Evolutionary conservation across 2,888 invertebrate species (phyloP).

Genomic region (Troglohyphantes excavatus): DNA sequence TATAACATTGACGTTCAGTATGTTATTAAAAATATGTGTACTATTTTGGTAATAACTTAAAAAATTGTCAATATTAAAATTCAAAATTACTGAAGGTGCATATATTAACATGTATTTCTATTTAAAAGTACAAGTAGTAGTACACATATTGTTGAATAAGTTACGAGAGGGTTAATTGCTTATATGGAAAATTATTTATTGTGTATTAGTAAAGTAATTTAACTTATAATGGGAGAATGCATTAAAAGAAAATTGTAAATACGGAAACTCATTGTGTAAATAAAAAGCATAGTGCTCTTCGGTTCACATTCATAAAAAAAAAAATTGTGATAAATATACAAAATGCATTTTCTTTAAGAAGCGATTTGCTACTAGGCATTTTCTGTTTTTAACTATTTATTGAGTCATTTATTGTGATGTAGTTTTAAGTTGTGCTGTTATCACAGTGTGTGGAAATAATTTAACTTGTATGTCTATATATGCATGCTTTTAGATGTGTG

Average conservation of each 20-base stretch:
- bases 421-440: constrained; percentile 6
- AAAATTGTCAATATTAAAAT: too few species aligned
- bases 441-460: not conserved
- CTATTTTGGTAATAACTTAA: too few species aligned
- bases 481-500: constrained; percentile 48
- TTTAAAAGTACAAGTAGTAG: not conserved
- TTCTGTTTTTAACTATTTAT: constrained; percentile 47
- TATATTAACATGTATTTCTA: not conserved
- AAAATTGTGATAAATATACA: constrained; percentile 45
- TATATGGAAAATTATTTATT: not conserved
- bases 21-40: too few species aligned
- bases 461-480: constrained; percentile 7
- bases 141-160: constrained; percentile 3
- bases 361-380: constrained; percentile 32
- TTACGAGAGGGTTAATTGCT: not conserved
- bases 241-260: constrained; percentile 23
- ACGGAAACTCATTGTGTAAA: constrained; percentile 43
- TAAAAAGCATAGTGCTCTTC: constrained; percentile 7
- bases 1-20: too few species aligned
- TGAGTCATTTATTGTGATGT: constrained; percentile 23
- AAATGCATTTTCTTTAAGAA: constrained; percentile 47
- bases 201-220: not conserved
- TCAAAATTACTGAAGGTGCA: too few species aligned
- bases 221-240: not conserved
- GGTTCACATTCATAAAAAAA: constrained; percentile 35